Conservation (phyloP, 2,888 invertebrate species). For the Panzeria rudis region DNA sequence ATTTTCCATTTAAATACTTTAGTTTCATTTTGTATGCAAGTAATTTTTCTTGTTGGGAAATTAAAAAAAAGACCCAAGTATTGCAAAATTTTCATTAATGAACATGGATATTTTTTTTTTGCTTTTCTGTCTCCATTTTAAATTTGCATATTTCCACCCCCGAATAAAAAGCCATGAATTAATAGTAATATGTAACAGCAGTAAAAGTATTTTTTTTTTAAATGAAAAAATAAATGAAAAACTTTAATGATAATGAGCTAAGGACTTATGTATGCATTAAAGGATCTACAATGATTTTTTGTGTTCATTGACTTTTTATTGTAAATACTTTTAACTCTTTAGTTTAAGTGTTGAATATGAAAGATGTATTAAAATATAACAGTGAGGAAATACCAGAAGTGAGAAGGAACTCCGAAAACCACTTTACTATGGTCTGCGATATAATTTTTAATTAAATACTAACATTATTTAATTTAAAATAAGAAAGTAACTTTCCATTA, state of each 20-base stretch:
- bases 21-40: constrained; percentile 16
- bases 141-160: constrained; percentile 12
- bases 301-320: not conserved
- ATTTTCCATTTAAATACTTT: constrained; percentile 58
- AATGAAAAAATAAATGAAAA: constrained; percentile 33
- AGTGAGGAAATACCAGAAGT: too few species aligned
- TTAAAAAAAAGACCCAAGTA: not conserved
- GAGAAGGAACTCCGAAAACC: too few species aligned
- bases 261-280: not conserved
- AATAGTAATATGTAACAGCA: constrained; percentile 9
- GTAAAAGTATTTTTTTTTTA: constrained; percentile 36
- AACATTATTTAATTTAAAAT: too few species aligned
- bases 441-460: too few species aligned
- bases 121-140: not conserved
- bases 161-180: constrained; percentile 32
- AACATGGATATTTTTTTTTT: not conserved
- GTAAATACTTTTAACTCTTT: constrained; percentile 5
- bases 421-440: too few species aligned
- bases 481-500: too few species aligned
- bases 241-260: constrained; percentile 56
- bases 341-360: constrained; percentile 33
- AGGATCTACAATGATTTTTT: constrained; percentile 14
- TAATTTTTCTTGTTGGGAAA: constrained; percentile 34
- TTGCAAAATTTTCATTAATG: constrained; percentile 62
- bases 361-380: too few species aligned